phyloP scores from a whole-genome alignment of 2,113 vertebrate genomes.

The Galbula dea region DNA sequence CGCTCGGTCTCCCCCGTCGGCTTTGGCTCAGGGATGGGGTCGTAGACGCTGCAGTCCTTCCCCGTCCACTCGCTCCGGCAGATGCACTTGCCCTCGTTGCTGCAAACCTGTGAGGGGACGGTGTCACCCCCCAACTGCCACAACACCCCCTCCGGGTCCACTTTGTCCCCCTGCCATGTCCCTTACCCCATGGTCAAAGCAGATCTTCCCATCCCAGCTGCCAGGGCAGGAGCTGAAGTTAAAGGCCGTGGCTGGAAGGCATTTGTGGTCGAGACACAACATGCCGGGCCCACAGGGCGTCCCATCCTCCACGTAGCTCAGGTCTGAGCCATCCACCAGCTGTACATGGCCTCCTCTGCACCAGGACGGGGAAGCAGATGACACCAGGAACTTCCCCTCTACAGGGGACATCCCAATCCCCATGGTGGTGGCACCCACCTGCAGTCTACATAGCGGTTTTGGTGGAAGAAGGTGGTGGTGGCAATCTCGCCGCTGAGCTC shows the following conservation, averaged over 20 bases:
- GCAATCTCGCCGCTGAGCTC: slow-evolving; percentile 89
- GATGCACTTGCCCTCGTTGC: slow-evolving; percentile 95
- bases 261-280: slow-evolving; percentile 91
- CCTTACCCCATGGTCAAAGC: slow-evolving; percentile 89
- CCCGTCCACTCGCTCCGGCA: slow-evolving; percentile 92
- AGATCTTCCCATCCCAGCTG: slow-evolving; percentile 80
- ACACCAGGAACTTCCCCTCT: fast-evolving
- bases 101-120: slow-evolving; percentile 79
- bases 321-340: slow-evolving; percentile 87
- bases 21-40: slow-evolving; percentile 86
- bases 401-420: neutral
- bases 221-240: slow-evolving; percentile 91
- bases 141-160: neutral
- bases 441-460: slow-evolving; percentile 93
- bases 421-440: slow-evolving; percentile 55
- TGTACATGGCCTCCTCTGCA: slow-evolving; percentile 88
- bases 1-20: slow-evolving; percentile 80
- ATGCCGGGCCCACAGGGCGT: slow-evolving; percentile 93
- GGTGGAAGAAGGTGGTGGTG: slow-evolving; percentile 91
- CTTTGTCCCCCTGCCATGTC: neutral
- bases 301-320: slow-evolving; percentile 94
- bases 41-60: slow-evolving; percentile 92
- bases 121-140: neutral
- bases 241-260: slow-evolving; percentile 87
- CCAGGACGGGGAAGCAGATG: neutral